Percentiles rank a stretch among this genome's conserved stretches.
Evolutionary conservation across 2,797 vertebrate species (phyloP).

Genomic region (Acrossocheilus wenchowensis): DNA sequence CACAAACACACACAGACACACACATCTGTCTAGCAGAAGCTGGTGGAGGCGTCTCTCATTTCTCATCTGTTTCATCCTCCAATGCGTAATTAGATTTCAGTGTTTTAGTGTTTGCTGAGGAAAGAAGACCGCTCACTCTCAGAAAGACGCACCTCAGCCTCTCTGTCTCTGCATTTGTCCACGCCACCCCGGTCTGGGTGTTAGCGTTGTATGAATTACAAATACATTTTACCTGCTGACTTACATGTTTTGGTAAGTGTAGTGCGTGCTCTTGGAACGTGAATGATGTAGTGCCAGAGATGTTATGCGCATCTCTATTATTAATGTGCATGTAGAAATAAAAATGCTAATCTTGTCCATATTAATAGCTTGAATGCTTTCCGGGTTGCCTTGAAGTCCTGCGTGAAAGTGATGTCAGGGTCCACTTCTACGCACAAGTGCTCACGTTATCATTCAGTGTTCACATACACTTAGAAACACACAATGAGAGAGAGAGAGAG

Average conservation of each 20-base stretch:
- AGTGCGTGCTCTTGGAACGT: conserved; percentile 62
- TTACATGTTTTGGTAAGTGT: conserved; percentile 68
- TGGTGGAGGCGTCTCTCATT: conserved; percentile 30
- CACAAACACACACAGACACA: conserved; percentile 3
- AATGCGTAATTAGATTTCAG: conserved; percentile 41
- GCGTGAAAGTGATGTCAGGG: conserved; percentile 36
- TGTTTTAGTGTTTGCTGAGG: conserved; percentile 46
- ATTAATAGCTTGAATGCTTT: conserved; percentile 84
- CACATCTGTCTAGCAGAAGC: conserved; percentile 19
- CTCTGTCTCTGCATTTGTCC: conserved; percentile 31
- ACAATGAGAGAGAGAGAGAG: conserved; percentile 30
- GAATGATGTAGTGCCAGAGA: conserved; percentile 34
- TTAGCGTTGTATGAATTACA: conserved; percentile 36
- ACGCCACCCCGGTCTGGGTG: not conserved
- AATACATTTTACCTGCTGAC: conserved; percentile 36
- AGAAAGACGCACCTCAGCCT: conserved; percentile 27
- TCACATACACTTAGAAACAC: conserved; percentile 31
- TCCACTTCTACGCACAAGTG: conserved; percentile 27
- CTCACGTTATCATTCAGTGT: conserved; percentile 37
- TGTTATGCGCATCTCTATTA: conserved; percentile 83
- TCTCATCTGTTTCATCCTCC: conserved; percentile 38
- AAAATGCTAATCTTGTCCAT: conserved; percentile 93
- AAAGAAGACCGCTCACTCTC: conserved; percentile 30
- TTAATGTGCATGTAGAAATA: conserved; percentile 92
- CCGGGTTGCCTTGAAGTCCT: conserved; percentile 49